Base-by-base conservation (phyloP, 2,888 invertebrate genomes). In the Dicyrtomina minuta region DNA sequence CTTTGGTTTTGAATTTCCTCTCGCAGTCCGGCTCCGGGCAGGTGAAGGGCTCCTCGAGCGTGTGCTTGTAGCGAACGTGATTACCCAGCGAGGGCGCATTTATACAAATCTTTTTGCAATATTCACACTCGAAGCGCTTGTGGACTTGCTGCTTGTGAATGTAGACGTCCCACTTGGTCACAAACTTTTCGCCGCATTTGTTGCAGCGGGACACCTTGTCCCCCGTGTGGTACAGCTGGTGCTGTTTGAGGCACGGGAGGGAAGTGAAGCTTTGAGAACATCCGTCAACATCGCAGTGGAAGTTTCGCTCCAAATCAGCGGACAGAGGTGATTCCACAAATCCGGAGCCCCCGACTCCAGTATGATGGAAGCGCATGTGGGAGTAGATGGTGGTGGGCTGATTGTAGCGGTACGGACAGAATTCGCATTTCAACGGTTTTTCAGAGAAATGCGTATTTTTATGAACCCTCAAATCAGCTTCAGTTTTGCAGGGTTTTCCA, bases 41-140 rank as follows among this genome's bases (percentile, higher is more conserved):
- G 1, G n/a, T 17, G 24, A 49, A 62, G 4, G 62, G 62, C 3
- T 46, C 49, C 49, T 62, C 62, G 1, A 10, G 8, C 5, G 62
- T 62, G 22, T 62, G 62, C 26, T 43, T 22, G 20, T 62, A 62
- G 10, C 62, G 13, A 15, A 20, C 20, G 49, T 62, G 62, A 43
- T 6, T 15, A 3, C 24, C 27, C 1, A 62, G 20, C 2, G 4
- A 6, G 10, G 27, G 33, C 1, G 27, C 22, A n/a, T n/a, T n/a
- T n/a, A n/a, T n/a, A n/a, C n/a, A n/a, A n/a, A 27, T 12, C 46
- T 49, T 62, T 10, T 17, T 13, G 33, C 62, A 62, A 5, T 27
- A 26, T 6, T 13, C n/a, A n/a, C 62, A 62, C 2, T 12, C 15
- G 4, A 27, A 15, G 3, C 33, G 3, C 26, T 12, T 6, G 12